phyloP scores from a whole-genome alignment of 2,888 invertebrate genomes.

The Allygus modestus region DNA sequence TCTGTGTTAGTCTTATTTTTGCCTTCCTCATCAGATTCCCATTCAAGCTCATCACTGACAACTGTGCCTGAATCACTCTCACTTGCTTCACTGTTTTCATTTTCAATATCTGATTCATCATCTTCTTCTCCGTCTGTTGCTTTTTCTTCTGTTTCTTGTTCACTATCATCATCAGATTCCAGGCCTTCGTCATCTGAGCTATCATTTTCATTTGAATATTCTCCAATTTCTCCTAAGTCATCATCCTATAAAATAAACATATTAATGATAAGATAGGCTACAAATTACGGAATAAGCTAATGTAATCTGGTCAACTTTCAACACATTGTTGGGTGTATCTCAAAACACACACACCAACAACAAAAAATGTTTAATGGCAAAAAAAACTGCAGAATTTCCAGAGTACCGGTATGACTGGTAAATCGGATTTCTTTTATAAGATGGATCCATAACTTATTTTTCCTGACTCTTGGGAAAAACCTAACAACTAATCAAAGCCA shows the following conservation, averaged over 20 bases:
- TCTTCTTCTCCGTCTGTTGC: conserved; percentile 63
- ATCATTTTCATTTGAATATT: conserved; percentile 55
- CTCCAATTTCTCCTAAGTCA: conserved; percentile 51
- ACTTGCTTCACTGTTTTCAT: conserved; percentile 72
- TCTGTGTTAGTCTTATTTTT: not conserved
- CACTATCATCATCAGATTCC: conserved; percentile 75
- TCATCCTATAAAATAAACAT: conserved; percentile 1
- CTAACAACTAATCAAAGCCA: no score
- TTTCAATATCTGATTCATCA: conserved; percentile 70
- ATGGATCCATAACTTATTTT: no score
- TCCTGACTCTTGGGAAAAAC: no score
- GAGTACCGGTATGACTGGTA: no score
- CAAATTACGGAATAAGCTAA: no score
- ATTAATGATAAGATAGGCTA: no score
- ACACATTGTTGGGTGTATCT: no score
- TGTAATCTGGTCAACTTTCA: no score
- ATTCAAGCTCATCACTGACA: conserved; percentile 76
- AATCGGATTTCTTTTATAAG: no score
- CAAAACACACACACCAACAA: no score
- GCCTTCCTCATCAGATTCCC: conserved; percentile 71
- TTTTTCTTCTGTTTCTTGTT: conserved; percentile 73
- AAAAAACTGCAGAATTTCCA: no score
- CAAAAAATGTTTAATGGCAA: no score
- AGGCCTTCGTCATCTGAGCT: conserved; percentile 60
- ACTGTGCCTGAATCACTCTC: conserved; percentile 77